Conservation (phyloP, 1,140 invertebrate genomes). For the Calephelis virginiensis region DNA sequence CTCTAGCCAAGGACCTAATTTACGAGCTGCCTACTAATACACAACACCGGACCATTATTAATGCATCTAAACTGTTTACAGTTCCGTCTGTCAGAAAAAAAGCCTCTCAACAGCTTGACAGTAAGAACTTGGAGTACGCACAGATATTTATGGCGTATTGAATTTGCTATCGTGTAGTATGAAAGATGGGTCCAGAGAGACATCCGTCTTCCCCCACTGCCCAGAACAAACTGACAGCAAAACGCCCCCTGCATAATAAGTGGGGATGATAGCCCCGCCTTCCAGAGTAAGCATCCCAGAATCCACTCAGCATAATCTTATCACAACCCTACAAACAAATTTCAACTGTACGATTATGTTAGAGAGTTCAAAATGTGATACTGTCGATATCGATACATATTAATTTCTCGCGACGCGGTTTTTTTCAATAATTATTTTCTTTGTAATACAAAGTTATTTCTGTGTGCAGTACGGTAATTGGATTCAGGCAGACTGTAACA, state of each 20-base stretch:
- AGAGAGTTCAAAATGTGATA: constrained; percentile 24
- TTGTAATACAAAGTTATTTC: constrained; percentile 59
- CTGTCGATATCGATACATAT: constrained; percentile 16
- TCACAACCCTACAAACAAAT: constrained; percentile 24
- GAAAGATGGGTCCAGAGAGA: constrained; percentile 52
- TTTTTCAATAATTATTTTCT: constrained; percentile 63
- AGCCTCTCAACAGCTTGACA: constrained; percentile 29
- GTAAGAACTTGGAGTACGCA: constrained; percentile 32
- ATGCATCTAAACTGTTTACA: constrained; percentile 38
- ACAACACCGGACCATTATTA: constrained; percentile 42
- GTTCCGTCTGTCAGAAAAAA: constrained; percentile 32
- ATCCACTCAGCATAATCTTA: constrained; percentile 29
- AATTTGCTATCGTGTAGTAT: constrained; percentile 67
- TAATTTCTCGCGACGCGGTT: constrained; percentile 51
- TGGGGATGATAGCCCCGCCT: constrained; percentile 55
- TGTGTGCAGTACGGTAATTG: constrained; percentile 59
- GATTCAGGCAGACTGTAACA: constrained; percentile 46
- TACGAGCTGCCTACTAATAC: constrained; percentile 35
- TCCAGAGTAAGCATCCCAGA: constrained; percentile 27
- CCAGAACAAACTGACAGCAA: constrained; percentile 45
- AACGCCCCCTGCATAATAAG: constrained; percentile 33
- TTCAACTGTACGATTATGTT: constrained; percentile 25
- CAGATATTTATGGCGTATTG: constrained; percentile 64
- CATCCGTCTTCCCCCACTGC: constrained; percentile 72
- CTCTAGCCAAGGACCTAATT: constrained; percentile 31